Evolutionary conservation across 2,113 vertebrate species (phyloP), one percentile per base, ranked within the genome.

Genomic region (Hydropotes inermis): DNA sequence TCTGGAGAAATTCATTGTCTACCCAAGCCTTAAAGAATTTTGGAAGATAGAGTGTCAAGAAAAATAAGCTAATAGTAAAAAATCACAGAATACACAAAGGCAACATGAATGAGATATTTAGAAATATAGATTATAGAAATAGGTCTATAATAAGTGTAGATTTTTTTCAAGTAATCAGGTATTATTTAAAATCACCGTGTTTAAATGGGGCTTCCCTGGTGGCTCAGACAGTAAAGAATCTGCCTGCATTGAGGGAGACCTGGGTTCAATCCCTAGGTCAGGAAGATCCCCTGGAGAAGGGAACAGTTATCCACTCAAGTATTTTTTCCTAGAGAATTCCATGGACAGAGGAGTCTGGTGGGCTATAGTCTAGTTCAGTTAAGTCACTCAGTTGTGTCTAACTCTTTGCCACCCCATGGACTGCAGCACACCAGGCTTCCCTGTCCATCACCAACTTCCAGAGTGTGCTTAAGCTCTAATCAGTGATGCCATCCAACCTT

Each of bases 1-100:
- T 91, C 43, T 90, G 45, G 52, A 88, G 43, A 64, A 88, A 79
- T 84, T 58, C 87, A 39, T 81, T 97, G 92, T 85, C 54, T 94
- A 43, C 25, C 67, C 14, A 87, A 28, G 16, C 12, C 28, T 39
- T 78, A n/a, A 87, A 89, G 39, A 70, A 60, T 94, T 94, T 16
- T 16, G 47, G 14, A 92, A 96, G 36, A 74, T 84, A 52, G 70
- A 45, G 15, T 88, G 74, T 60, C 47, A 50, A 92, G 30, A 84
- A 95, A 23, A 95, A 74, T 79, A 84, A 96, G n/a, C 25, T 76
- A 76, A 17, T 16, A 64, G 45, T 33, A 8, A 91, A 50, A 64
- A 58, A 81, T 90, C 74, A 43, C 61, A 85, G 55, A 86, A 55
- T 28, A 43, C 30, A 58, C 36, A 57, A 54, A 91, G 67, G 14